These are phyloP conservation scores for Cantharis nigra DNA, from an alignment of 2,888 invertebrate species.

Conservation along the genomic window DNA sequence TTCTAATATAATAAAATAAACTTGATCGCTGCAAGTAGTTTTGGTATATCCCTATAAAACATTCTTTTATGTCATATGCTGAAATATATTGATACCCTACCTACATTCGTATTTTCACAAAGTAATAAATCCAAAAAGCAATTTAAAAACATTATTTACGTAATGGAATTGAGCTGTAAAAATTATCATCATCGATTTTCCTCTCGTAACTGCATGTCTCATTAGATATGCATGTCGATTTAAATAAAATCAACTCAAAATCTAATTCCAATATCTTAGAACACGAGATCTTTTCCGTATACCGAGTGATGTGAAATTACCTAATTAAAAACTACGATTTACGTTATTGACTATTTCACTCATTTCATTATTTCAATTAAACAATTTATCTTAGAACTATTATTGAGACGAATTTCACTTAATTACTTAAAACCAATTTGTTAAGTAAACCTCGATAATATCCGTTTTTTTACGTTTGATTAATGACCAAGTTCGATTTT, in stretches of 20 bases:
- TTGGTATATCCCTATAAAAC: not conserved
- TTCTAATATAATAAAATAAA: not conserved
- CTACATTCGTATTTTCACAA: not conserved
- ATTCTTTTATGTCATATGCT: not conserved
- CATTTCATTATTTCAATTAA: not conserved
- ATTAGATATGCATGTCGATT: not conserved
- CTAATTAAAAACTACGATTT: not conserved
- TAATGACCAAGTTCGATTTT: not conserved
- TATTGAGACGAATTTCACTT: not conserved
- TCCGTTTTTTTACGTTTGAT: not conserved
- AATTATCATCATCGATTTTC: constrained; percentile 44
- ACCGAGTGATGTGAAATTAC: not conserved
- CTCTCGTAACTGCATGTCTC: constrained; percentile 35
- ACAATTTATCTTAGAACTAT: not conserved
- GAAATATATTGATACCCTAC: not conserved
- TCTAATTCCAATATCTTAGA: not conserved
- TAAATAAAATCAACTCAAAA: not conserved
- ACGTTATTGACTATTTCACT: not conserved
- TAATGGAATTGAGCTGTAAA: constrained; percentile 46
- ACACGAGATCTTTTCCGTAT: too few relatives aligned
- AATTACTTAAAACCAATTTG: not conserved
- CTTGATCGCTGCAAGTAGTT: not conserved
- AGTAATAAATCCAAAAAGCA: constrained; percentile 48
- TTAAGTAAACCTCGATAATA: not conserved
- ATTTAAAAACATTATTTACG: constrained; percentile 51